Base-by-base conservation (phyloP, 1,140 invertebrate genomes). In the Lineus longissimus region DNA sequence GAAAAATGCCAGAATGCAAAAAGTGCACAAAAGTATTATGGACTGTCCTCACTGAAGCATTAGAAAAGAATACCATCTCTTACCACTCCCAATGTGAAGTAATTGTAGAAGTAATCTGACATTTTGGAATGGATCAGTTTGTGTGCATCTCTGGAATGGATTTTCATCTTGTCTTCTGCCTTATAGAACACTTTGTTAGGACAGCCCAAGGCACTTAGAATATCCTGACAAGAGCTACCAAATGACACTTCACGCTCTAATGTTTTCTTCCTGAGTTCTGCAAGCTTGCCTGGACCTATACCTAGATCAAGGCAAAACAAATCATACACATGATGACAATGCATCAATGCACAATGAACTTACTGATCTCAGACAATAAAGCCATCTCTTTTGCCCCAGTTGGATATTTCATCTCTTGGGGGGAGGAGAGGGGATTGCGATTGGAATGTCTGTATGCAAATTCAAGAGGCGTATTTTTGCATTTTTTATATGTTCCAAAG, bases 151-250 rank as follows among this genome's bases (percentile, higher is more conserved):
- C 92, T 91, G 65, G 90, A 89, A 81, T 97, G 95, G 73, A 97
- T 97, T 81, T 93, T 91, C 94, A 98, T 97, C 84, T 98, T 97
- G 79, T 98, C 95, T 81, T 98, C 94, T 27, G 92, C 90, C 84
- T 98, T 97, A 82, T 91, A 97, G 82, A 95, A 97, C 1, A 95
- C 86, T 58, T 89, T 86, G 57, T 89, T 87, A 1, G 85, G 84
- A 43, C 89, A 88, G 27, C 91, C 92, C 61, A 94, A 83, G 64
- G 87, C 86, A 64, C 87, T 87, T 31, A 91, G 85, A 55, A 97
- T 91, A 82, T 93, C 92, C 84, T 83, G 75, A 69, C 75, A 79
- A 23, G 78, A 74, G 69, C 82, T 80, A 54, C 78, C 79, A 78
- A 83, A 83, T 31, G 72, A 71, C 2, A 84, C 74, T 40, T 75